Evolutionary conservation across 92 coral and sea anemone species (phyloP).

Genomic region (Epizoanthus ramosus): DNA sequence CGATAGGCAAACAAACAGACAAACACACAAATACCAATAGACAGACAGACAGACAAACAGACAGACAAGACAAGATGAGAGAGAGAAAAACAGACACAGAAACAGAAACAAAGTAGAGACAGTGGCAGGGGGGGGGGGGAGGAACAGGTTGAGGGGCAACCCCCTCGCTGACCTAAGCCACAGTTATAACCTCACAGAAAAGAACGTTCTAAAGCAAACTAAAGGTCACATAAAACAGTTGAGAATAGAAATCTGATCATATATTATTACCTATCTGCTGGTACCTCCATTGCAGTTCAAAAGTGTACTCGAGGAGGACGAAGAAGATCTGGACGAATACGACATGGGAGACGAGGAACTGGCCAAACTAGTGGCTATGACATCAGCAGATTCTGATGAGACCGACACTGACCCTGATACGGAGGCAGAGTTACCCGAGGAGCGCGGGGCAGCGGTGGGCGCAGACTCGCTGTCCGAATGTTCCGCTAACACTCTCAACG

Average conservation of each 20-base stretch:
- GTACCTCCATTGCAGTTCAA: conserved; percentile 62
- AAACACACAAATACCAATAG: neutral
- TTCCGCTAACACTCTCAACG: conserved; percentile 57
- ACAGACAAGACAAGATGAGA: too few species aligned
- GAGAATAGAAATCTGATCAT: neutral
- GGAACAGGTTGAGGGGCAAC: too few species aligned
- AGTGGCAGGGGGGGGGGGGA: neutral
- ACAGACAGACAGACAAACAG: neutral
- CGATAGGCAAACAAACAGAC: neutral
- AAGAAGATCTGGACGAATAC: conserved; percentile 91
- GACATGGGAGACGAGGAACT: conserved; percentile 90
- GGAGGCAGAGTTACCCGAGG: conserved; percentile 68
- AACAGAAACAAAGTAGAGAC: neutral
- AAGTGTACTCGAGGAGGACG: conserved; percentile 82
- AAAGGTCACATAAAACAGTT: neutral
- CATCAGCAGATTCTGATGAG: conserved; percentile 71
- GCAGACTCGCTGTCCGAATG: conserved; percentile 83
- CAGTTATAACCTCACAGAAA: neutral
- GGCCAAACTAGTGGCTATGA: conserved; percentile 97
- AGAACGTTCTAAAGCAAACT: neutral
- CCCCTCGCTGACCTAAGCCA: too few species aligned
- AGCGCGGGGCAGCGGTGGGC: conserved; percentile 81
- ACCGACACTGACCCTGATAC: conserved; percentile 82
- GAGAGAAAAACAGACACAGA: neutral
- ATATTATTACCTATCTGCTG: neutral